Percentiles rank a stretch among this genome's conserved stretches.
These are phyloP conservation scores for Anoplolepis gracilipes DNA, from an alignment of 1,140 invertebrate species.

Conservation along the genomic window DNA sequence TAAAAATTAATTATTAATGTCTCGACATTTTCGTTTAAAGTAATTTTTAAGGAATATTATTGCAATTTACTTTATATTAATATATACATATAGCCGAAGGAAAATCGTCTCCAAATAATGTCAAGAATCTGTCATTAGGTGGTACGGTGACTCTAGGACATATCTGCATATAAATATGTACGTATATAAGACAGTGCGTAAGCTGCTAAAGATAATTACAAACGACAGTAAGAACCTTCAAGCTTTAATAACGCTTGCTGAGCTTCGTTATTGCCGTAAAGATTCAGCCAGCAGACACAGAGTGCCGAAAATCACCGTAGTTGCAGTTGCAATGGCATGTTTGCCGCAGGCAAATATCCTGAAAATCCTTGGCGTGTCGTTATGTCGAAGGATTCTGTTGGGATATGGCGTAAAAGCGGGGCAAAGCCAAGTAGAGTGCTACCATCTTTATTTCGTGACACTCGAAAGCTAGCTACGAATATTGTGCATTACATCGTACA, in stretches of 20 bases:
- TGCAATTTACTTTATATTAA: slow-evolving; percentile 42
- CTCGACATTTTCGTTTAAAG: no score
- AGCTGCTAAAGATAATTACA: not conserved
- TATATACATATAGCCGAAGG: slow-evolving; percentile 27
- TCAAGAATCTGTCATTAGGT: no score
- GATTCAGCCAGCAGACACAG: slow-evolving; percentile 65
- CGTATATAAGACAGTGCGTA: not conserved
- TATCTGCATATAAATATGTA: not conserved
- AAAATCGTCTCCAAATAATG: no score
- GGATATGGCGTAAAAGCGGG: slow-evolving; percentile 46
- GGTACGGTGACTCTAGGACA: no score
- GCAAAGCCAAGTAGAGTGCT: slow-evolving; percentile 25
- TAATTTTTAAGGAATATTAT: slow-evolving; percentile 35
- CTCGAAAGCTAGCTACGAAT: slow-evolving; percentile 36
- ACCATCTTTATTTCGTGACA: slow-evolving; percentile 37
- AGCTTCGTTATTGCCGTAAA: slow-evolving; percentile 55
- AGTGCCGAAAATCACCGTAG: slow-evolving; percentile 66
- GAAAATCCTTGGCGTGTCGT: slow-evolving; percentile 71
- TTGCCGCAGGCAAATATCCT: slow-evolving; percentile 76
- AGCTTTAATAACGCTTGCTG: slow-evolving; percentile 75
- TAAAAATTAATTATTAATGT: no score
- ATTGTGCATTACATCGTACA: slow-evolving; percentile 25
- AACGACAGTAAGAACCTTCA: slow-evolving; percentile 60
- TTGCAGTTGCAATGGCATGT: slow-evolving; percentile 67
- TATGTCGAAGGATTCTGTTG: slow-evolving; percentile 54